Evolutionary conservation across 2,113 vertebrate genomes (phyloP).

Genomic region (Trochalopteron elliotii): DNA sequence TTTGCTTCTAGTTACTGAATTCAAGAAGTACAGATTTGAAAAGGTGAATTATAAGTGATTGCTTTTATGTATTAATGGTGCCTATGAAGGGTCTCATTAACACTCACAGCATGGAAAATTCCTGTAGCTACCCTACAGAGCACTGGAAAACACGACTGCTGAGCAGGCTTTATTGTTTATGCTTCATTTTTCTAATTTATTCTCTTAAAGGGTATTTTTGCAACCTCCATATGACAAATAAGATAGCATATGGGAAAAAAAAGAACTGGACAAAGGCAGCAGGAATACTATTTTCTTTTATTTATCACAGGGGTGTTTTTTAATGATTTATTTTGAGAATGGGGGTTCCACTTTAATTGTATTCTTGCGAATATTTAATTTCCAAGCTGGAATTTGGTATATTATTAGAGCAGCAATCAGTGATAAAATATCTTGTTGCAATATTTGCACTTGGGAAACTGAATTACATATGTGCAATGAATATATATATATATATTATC

Average conservation of each 20-base stretch:
- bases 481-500: not conserved
- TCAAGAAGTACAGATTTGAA: slow-evolving; percentile 16
- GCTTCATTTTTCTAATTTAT: slow-evolving; percentile 62
- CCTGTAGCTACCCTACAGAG: slow-evolving; percentile 55
- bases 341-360: not conserved
- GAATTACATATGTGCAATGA: not conserved
- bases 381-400: slow-evolving; percentile 3
- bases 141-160: slow-evolving; percentile 50
- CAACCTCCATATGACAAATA: slow-evolving; percentile 59
- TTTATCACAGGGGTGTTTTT: slow-evolving; percentile 1
- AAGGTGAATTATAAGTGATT: slow-evolving; percentile 62
- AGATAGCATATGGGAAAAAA: slow-evolving; percentile 46
- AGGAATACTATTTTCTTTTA: slow-evolving; percentile 24
- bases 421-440: not conserved
- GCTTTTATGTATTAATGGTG: slow-evolving; percentile 64
- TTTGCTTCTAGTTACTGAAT: slow-evolving; percentile 44
- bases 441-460: not conserved
- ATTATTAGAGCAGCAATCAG: not conserved
- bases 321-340: not conserved
- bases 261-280: slow-evolving; percentile 46
- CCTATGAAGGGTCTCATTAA: slow-evolving; percentile 67
- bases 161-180: slow-evolving; percentile 64
- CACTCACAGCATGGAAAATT: slow-evolving; percentile 65
- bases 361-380: slow-evolving; percentile 39
- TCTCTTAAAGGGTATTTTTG: slow-evolving; percentile 44